Evolutionary conservation across 2,797 vertebrate genomes (phyloP).

Genomic region (Coluber constrictor): DNA sequence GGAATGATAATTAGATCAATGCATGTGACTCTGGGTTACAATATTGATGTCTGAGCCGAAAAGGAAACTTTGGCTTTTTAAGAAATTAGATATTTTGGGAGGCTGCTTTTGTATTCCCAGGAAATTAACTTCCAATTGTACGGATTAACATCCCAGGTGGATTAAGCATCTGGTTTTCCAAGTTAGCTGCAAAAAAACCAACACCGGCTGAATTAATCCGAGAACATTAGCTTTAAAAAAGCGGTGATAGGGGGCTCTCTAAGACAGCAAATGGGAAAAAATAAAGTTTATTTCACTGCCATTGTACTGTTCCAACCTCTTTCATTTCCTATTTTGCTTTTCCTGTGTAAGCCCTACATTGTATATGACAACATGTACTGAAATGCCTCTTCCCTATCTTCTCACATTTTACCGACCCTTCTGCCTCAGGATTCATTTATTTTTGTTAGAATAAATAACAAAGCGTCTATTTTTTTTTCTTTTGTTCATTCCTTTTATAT

Average conservation of each 20-base stretch:
- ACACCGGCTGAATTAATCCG: background rate
- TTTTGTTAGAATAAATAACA: slow-evolving; percentile 53
- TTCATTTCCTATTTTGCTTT: slow-evolving; percentile 36
- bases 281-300: slow-evolving; percentile 21
- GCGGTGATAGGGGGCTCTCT: slow-evolving; percentile 64
- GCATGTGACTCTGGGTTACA: background rate
- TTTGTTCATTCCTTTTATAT: background rate
- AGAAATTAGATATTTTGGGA: slow-evolving; percentile 18
- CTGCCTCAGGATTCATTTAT: slow-evolving; percentile 48
- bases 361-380: slow-evolving; percentile 57
- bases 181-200: slow-evolving; percentile 6
- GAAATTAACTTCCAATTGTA: background rate
- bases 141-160: slow-evolving; percentile 20
- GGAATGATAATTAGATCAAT: background rate
- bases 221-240: slow-evolving; percentile 22
- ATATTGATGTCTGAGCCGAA: background rate
- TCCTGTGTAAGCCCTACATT: slow-evolving; percentile 45
- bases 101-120: background rate
- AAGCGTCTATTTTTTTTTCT: background rate
- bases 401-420: slow-evolving; percentile 49
- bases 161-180: background rate
- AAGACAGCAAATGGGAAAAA: slow-evolving; percentile 52
- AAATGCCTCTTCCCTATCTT: slow-evolving; percentile 43
- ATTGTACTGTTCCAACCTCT: slow-evolving; percentile 9
- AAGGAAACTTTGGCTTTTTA: background rate